phyloP scores from a whole-genome alignment of 2,888 invertebrate species.

The Isotomurus palustris region DNA sequence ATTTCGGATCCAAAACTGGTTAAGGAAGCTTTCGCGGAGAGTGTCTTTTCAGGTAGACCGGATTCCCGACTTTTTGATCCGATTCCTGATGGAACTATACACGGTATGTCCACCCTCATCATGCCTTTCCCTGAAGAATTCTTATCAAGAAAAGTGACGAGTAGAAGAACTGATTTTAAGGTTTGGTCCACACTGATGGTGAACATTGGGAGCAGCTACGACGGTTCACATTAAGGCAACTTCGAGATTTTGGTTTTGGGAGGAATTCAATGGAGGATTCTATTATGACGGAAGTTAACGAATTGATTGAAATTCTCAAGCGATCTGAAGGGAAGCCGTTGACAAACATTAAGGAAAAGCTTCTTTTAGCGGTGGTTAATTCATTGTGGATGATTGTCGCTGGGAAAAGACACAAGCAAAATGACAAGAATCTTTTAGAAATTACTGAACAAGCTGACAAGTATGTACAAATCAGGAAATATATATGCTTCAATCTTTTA shows the following conservation, averaged over 20 bases:
- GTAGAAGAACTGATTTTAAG: slow-evolving; percentile 9
- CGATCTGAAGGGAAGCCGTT: slow-evolving; percentile 15
- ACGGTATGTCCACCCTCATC: too few relatives aligned
- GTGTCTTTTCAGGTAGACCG: slow-evolving; percentile 13
- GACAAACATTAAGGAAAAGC: slow-evolving; percentile 7
- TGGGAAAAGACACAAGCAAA: slow-evolving; percentile 21
- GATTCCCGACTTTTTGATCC: too few relatives aligned
- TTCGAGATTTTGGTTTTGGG: slow-evolving; percentile 25
- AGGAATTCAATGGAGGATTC: slow-evolving; percentile 16
- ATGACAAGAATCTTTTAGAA: slow-evolving; percentile 20
- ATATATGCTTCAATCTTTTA: neutral
- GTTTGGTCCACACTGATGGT: slow-evolving; percentile 21
- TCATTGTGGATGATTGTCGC: slow-evolving; percentile 25
- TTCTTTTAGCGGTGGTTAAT: slow-evolving; percentile 27
- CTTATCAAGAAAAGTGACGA: too few relatives aligned
- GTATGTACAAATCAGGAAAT: neutral
- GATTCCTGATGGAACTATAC: too few relatives aligned
- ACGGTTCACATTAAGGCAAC: slow-evolving; percentile 17
- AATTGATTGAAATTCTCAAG: slow-evolving; percentile 14
- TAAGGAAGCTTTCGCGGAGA: slow-evolving; percentile 21
- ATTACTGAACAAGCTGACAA: slow-evolving; percentile 9
- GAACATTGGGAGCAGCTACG: slow-evolving; percentile 21
- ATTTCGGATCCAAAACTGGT: slow-evolving; percentile 25
- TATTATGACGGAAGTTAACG: slow-evolving; percentile 20
- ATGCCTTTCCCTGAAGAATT: too few relatives aligned